Evolutionary conservation across 2,113 vertebrate genomes (phyloP).

Genomic region (Leptobrachium leishanense): DNA sequence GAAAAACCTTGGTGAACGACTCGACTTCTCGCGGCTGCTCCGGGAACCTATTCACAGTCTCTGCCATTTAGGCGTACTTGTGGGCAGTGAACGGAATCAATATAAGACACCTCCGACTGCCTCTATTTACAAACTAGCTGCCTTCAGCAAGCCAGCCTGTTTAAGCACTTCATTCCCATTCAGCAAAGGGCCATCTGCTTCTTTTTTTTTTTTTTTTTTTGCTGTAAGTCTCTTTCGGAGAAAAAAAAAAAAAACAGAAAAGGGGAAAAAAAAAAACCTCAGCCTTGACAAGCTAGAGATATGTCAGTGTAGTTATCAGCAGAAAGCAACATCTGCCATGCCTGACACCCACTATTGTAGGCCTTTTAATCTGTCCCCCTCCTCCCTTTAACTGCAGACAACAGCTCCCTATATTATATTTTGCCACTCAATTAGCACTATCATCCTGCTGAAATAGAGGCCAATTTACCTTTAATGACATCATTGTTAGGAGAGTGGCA

Average conservation of each 20-base stretch:
- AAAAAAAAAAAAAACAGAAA: conserved; percentile 66
- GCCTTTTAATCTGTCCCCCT: conserved; percentile 95
- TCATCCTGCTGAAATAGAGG: conserved; percentile 98
- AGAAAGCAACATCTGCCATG: conserved; percentile 98
- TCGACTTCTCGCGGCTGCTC: conserved; percentile 51
- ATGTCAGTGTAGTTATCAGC: conserved; percentile 92
- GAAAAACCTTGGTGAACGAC: conserved; percentile 39
- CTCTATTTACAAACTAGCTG: conserved; percentile 81
- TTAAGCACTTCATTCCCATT: conserved; percentile 84
- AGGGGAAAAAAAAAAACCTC: conserved; percentile 82
- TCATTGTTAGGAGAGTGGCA: conserved; percentile 98
- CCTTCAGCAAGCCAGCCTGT: conserved; percentile 75
- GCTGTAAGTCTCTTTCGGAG: conserved; percentile 78
- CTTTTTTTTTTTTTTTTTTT: conserved; percentile 59
- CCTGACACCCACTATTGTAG: conserved; percentile 94
- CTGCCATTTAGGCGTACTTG: conserved; percentile 55
- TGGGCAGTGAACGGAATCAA: conserved; percentile 70
- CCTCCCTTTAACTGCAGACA: conserved; percentile 91
- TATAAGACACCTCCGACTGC: conserved; percentile 72
- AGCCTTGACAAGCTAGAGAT: conserved; percentile 92
- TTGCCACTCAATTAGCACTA: conserved; percentile 99
- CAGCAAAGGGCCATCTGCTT: conserved; percentile 86
- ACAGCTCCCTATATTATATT: conserved; percentile 98
- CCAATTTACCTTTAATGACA: conserved; percentile 99
- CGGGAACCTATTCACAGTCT: conserved; percentile 64